Base-by-base conservation (phyloP, 2,888 invertebrate species). In the Eledone cirrhosa region DNA sequence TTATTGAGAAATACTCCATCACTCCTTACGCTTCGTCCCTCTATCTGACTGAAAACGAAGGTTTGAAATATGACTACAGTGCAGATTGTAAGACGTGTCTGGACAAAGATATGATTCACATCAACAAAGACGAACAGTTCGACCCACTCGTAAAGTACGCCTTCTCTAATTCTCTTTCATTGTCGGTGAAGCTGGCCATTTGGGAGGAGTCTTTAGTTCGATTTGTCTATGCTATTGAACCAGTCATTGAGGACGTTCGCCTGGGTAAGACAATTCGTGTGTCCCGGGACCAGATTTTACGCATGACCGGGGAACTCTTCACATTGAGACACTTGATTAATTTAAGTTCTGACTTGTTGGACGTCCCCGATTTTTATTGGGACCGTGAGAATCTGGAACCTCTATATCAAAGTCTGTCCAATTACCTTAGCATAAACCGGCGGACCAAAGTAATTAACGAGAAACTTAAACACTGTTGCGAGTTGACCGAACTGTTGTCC, bases 281-380 rank as follows among this genome's bases (percentile, higher is more conserved):
- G 88, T 93, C 94, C 0, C 93, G 94, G 86, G 93, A 93, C 80
- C 93, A 95, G 90, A 94, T 95, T 11, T 91, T 96, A 53, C 92
- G 93, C 48, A 95, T 95, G 89, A 94, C 95, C 77, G 98, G 98
- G 0, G 96, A 97, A 92, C 90, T 98, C 29, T 97, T 97, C 89
- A 95, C 95, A 0, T 92, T 98, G 84, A 91, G 91, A 7, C 97
- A 98, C 91, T 93, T 94, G 29, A 94, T 99, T 78, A 99, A 97
- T 91, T 92, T 99, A 83, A 96, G 97, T 85, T 98, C 98, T 0
- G 98, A 98, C 91, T 92, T 98, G 69, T 92, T 98, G 83, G 98
- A 98, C 90, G 96, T 96, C 0, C 98, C 98, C 0, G 99, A 99
- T 92, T 97, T 98, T 91, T 99, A 99, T 91, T 99, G 99, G 99